Evolutionary conservation across 2,113 vertebrate genomes (phyloP).

Genomic region (Rissa tridactyla): DNA sequence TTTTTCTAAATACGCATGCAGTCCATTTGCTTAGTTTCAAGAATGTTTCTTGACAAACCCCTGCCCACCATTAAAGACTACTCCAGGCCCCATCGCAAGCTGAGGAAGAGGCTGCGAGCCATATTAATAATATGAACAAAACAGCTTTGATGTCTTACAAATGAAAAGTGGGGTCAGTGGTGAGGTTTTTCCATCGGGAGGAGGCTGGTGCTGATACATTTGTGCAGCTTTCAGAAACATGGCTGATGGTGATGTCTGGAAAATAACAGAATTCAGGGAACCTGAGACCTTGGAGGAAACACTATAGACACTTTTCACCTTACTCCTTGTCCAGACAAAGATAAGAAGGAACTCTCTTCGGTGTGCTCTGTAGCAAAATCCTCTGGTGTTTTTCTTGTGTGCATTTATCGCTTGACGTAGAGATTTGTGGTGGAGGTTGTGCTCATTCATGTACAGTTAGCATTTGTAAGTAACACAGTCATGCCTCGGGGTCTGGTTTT

Average conservation of each 20-base stretch:
- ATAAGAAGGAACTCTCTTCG: background rate
- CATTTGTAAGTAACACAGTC: background rate
- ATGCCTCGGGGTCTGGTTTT: background rate
- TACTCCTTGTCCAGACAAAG: background rate
- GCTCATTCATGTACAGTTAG: background rate
- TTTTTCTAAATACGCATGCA: background rate
- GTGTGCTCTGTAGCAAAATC: background rate
- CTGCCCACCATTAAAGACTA: background rate
- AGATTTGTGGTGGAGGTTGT: background rate
- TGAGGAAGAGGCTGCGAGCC: background rate
- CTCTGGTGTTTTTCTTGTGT: background rate
- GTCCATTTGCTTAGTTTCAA: background rate
- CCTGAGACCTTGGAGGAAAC: background rate
- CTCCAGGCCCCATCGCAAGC: background rate
- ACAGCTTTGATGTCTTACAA: background rate
- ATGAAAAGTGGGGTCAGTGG: background rate
- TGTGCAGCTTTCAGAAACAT: background rate
- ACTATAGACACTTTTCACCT: background rate
- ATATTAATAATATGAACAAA: background rate
- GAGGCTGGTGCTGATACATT: background rate
- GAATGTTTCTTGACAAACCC: background rate
- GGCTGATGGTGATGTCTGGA: background rate
- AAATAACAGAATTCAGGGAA: background rate
- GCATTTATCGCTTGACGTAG: rapidly evolving
- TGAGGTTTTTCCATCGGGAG: background rate